Conservation (phyloP, 2,113 vertebrate species). For the Forbesichthys agassizii region DNA sequence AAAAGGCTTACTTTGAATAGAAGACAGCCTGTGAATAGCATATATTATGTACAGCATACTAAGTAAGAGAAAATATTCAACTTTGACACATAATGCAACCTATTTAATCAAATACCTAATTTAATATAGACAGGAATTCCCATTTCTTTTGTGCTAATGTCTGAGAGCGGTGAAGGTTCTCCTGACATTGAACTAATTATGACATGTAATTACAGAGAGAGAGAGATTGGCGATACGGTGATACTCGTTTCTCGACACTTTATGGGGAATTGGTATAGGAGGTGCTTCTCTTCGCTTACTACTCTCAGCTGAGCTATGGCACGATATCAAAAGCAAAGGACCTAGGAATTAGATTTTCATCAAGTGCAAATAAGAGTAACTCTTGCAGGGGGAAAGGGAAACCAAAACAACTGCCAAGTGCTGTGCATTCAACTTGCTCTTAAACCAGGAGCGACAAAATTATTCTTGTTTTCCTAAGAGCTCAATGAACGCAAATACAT, state of each 20-base stretch:
- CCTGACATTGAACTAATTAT: not conserved
- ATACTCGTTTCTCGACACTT: slow-evolving; percentile 7
- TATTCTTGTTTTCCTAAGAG: too few relatives aligned
- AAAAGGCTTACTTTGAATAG: not conserved
- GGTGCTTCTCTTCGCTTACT: slow-evolving; percentile 3
- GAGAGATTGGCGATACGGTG: not conserved
- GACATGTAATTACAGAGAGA: slow-evolving; percentile 7
- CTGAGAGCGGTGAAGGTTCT: slow-evolving; percentile 4
- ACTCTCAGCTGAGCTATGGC: not conserved
- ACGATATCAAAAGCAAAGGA: slow-evolving; percentile 17
- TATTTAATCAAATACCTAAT: not conserved
- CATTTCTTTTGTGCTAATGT: not conserved
- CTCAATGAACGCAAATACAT: too few relatives aligned
- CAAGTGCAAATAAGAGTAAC: slow-evolving; percentile 11
- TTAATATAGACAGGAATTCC: too few relatives aligned
- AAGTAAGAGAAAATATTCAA: too few relatives aligned
- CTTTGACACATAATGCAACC: not conserved
- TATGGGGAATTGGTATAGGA: slow-evolving; percentile 17
- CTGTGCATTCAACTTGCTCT: not conserved
- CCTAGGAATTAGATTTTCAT: slow-evolving; percentile 15
- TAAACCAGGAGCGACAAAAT: too few relatives aligned
- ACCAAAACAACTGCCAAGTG: not conserved
- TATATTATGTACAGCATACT: too few relatives aligned
- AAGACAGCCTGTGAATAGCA: slow-evolving; percentile 1
- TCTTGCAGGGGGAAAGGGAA: slow-evolving; percentile 9